Evolutionary conservation across 2,113 vertebrate species (phyloP).

Genomic region (Pseudolaguvia tuberculata): DNA sequence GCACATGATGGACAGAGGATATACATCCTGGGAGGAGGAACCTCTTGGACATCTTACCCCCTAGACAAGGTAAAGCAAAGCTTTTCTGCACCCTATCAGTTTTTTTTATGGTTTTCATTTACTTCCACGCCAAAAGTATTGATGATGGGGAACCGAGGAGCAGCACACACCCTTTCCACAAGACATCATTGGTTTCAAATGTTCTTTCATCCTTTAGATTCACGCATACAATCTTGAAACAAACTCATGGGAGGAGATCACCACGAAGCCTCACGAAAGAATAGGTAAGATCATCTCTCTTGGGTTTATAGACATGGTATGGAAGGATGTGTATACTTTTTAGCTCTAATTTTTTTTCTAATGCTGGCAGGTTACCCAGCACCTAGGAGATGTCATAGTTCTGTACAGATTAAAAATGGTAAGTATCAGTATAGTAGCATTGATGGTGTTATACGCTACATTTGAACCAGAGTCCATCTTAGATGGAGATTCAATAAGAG

Average conservation of each 20-base stretch:
- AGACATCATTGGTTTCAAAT: background rate
- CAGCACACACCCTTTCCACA: background rate
- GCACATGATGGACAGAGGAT: conserved; percentile 92
- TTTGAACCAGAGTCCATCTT: too few relatives aligned
- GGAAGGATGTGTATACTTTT: background rate
- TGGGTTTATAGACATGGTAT: background rate
- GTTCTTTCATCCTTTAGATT: conserved; percentile 67
- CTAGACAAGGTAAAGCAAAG: conserved; percentile 83
- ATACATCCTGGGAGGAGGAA: conserved; percentile 95
- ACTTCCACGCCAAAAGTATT: too few relatives aligned
- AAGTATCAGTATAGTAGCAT: conserved; percentile 45
- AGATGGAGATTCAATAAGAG: too few relatives aligned
- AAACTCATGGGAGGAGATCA: conserved; percentile 95
- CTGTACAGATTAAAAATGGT: conserved; percentile 94
- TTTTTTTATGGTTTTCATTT: too few relatives aligned
- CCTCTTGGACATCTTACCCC: conserved; percentile 95
- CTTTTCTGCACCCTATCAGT: background rate
- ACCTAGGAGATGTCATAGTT: conserved; percentile 93
- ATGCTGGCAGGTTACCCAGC: conserved; percentile 84
- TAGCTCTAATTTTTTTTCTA: background rate
- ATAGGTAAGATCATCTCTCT: conserved; percentile 69
- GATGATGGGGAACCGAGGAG: too few relatives aligned
- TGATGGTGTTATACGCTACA: background rate
- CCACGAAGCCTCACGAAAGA: conserved; percentile 91
- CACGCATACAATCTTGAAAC: conserved; percentile 97